phyloP scores from a whole-genome alignment of 2,113 vertebrate genomes.

The Coptodon rendalli region DNA sequence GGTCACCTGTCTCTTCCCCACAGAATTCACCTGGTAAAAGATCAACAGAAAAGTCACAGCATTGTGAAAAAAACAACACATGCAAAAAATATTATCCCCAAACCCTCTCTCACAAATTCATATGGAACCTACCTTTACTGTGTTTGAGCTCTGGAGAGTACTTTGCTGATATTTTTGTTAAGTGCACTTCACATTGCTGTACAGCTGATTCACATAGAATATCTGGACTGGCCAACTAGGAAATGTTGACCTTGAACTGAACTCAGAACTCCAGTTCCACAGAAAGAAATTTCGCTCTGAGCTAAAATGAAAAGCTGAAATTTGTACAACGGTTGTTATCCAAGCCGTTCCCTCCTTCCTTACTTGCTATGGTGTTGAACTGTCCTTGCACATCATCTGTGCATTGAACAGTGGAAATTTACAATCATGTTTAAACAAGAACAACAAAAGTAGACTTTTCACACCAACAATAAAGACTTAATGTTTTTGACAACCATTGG shows the following conservation, averaged over 20 bases:
- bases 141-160: neutral
- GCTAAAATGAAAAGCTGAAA: neutral
- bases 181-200: neutral
- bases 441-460: neutral
- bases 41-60: neutral
- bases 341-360: neutral
- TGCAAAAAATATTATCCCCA: neutral
- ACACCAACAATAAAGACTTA: neutral
- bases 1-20: constrained; percentile 77
- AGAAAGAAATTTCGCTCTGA: rapidly evolving
- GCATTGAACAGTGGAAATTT: rapidly evolving
- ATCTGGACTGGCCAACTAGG: neutral
- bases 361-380: neutral
- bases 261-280: neutral
- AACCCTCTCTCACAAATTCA: rapidly evolving
- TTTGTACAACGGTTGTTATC: neutral
- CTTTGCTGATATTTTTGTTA: rapidly evolving
- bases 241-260: neutral
- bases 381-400: neutral
- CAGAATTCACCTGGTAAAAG: constrained; percentile 88
- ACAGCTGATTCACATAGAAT: neutral
- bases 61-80: neutral
- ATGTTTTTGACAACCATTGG: neutral
- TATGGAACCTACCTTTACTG: neutral
- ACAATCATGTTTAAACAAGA: neutral